Evolutionary conservation across 2,797 vertebrate species (phyloP).

Genomic region (Dromococcyx pavoninus): DNA sequence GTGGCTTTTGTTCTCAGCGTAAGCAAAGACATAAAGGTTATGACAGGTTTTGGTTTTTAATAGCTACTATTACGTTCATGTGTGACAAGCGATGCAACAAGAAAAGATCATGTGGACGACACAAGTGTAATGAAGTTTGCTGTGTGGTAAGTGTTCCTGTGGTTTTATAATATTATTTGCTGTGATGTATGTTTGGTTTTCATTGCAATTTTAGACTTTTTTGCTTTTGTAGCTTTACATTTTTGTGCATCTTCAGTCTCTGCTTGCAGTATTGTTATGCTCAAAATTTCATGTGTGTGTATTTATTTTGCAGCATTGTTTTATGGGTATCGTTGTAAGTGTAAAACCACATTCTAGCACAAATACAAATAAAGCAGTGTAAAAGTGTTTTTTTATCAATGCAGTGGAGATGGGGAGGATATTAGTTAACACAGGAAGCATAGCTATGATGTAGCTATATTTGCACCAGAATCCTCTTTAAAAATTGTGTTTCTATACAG

Average conservation of each 20-base stretch:
- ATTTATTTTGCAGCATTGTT: neutral
- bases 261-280: neutral
- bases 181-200: neutral
- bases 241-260: neutral
- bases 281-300: neutral
- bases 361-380: neutral
- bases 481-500: neutral
- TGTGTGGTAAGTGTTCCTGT: slow-evolving; percentile 87
- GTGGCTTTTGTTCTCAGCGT: neutral
- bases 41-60: neutral
- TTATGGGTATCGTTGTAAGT: neutral
- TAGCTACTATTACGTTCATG: slow-evolving; percentile 88
- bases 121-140: slow-evolving; percentile 95
- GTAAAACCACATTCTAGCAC: neutral
- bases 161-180: neutral
- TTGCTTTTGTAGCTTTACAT: neutral
- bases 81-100: slow-evolving; percentile 95
- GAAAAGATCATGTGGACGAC: slow-evolving; percentile 93
- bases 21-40: neutral
- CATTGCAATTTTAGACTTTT: neutral
- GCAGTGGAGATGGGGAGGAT: neutral
- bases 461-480: neutral
- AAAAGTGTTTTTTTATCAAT: neutral
- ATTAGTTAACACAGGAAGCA: neutral
- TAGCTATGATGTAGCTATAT: neutral